Evolutionary conservation across 2,113 vertebrate species (phyloP).

Genomic region (Phaetusa simplex): DNA sequence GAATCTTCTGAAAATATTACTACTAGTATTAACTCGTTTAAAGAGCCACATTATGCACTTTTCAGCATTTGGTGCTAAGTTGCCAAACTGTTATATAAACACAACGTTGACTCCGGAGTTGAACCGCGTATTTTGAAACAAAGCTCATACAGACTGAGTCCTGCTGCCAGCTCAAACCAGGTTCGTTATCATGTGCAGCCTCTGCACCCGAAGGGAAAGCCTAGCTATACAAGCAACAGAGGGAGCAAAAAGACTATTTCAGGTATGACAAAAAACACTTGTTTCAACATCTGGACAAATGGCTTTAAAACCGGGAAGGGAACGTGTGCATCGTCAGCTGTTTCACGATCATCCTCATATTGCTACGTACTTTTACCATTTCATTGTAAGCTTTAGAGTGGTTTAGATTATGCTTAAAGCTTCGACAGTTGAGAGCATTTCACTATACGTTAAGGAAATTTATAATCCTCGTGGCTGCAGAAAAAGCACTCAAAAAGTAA

Average conservation of each 20-base stretch:
- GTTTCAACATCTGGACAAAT: not conserved
- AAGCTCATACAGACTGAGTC: not conserved
- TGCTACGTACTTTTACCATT: not conserved
- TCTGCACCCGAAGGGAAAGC: not conserved
- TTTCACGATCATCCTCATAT: not conserved
- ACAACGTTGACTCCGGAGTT: accelerated
- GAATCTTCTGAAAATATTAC: not conserved
- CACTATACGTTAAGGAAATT: not conserved
- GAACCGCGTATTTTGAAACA: not conserved
- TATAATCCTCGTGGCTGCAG: not conserved
- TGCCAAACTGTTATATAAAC: not conserved
- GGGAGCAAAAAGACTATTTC: not conserved
- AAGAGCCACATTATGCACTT: not conserved
- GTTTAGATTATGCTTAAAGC: not conserved
- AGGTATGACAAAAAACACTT: not conserved
- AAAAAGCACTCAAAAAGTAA: not conserved
- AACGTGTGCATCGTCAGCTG: not conserved
- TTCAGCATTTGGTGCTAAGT: not conserved
- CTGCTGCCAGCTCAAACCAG: not conserved
- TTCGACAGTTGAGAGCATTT: not conserved
- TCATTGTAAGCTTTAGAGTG: not conserved
- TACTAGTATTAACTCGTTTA: not conserved
- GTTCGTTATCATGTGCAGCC: not conserved
- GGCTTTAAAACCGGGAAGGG: not conserved
- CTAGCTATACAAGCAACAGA: not conserved